Percentiles rank a stretch among this genome's conserved stretches.
These are phyloP conservation scores for Seriola dumerili DNA, from an alignment of 2,113 vertebrate genomes.

Conservation along the genomic window DNA sequence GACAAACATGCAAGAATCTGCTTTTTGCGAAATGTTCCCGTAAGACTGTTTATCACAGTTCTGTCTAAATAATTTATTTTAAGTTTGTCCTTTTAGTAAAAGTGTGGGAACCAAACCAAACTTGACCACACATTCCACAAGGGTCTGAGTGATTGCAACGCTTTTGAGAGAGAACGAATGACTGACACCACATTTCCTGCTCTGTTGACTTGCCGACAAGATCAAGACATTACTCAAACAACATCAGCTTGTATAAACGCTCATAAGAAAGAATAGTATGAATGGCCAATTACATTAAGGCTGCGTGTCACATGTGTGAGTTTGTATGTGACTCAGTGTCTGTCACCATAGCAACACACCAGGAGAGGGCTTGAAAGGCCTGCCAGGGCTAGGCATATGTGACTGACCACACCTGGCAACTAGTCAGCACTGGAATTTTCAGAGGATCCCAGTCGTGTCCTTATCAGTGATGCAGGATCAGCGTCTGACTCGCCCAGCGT, in stretches of 20 bases:
- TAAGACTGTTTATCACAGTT: constrained; percentile 26
- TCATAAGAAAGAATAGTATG: constrained; percentile 41
- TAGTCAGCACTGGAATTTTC: constrained; percentile 71
- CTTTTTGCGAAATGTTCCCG: constrained; percentile 15
- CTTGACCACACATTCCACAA: constrained; percentile 30
- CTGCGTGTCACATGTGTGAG: constrained; percentile 14
- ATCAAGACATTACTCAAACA: constrained; percentile 63
- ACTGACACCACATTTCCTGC: constrained; percentile 51
- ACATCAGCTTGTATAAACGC: constrained; percentile 51
- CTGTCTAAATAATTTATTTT: constrained; percentile 28
- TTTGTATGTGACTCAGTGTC: constrained; percentile 70
- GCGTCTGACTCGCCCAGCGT: constrained; percentile 43
- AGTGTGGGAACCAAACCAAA: constrained; percentile 54
- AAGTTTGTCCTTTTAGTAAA: background rate
- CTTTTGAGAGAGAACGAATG: constrained; percentile 14
- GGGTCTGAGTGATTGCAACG: background rate
- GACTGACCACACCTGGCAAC: constrained; percentile 78
- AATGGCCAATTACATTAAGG: constrained; percentile 39
- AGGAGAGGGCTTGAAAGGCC: constrained; percentile 66
- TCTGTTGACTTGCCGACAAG: constrained; percentile 26
- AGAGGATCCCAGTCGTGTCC: constrained; percentile 43
- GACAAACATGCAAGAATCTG: constrained; percentile 19
- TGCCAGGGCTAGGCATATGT: constrained; percentile 67
- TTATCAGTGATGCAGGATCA: constrained; percentile 60
- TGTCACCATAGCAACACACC: constrained; percentile 79